phyloP scores from a whole-genome alignment of 2,113 vertebrate genomes.

The Diadophis punctatus region DNA sequence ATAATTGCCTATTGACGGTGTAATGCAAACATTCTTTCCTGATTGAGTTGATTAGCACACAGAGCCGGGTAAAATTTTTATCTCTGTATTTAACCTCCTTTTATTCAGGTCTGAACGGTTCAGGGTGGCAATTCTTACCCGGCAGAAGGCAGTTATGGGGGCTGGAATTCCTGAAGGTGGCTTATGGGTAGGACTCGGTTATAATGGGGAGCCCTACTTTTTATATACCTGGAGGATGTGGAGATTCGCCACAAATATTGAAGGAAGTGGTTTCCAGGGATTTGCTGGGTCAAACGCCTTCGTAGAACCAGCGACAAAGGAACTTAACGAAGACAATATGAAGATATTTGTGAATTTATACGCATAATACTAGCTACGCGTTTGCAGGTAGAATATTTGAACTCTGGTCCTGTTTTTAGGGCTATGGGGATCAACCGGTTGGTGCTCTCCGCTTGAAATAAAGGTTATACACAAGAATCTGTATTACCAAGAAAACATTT shows the following conservation, averaged over 20 bases:
- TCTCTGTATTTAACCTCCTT: background rate
- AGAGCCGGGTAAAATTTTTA: fast-evolving
- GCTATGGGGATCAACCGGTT: background rate
- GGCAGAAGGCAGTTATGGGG: background rate
- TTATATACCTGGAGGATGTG: background rate
- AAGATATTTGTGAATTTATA: background rate
- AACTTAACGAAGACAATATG: background rate
- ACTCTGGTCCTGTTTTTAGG: background rate
- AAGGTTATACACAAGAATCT: background rate
- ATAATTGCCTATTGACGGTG: background rate
- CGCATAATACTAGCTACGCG: too few species aligned
- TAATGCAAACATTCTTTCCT: background rate
- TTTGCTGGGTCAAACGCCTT: background rate
- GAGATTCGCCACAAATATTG: background rate
- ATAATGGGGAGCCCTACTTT: background rate
- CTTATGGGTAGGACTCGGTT: background rate
- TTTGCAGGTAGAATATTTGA: background rate
- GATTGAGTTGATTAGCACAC: background rate
- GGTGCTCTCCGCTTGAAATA: background rate
- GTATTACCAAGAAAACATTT: background rate
- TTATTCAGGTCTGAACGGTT: background rate
- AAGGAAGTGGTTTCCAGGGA: background rate
- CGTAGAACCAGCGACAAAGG: background rate
- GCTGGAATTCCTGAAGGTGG: background rate
- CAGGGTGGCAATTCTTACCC: background rate